phyloP scores from a whole-genome alignment of 2,113 vertebrate species.

The Oryzias melastigma region DNA sequence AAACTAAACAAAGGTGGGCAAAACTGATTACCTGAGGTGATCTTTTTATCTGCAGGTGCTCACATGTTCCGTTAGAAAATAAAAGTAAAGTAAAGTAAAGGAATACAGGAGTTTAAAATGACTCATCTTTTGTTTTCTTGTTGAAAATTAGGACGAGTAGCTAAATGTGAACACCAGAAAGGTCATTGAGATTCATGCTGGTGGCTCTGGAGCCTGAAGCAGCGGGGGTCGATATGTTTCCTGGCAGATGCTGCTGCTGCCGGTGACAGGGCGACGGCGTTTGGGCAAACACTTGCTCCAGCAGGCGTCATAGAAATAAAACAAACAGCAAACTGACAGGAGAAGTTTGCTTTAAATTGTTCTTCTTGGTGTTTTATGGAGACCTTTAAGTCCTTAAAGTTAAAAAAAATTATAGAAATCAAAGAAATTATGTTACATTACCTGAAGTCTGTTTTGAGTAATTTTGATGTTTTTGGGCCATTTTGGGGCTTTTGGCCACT shows the following conservation, averaged over 20 bases:
- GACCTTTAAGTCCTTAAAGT: no score
- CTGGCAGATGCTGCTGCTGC: conserved; percentile 30
- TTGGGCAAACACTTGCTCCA: conserved; percentile 2
- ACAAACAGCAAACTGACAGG: background rate
- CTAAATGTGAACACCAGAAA: background rate
- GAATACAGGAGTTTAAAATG: background rate
- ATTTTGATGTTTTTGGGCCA: no score
- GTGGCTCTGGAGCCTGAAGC: background rate
- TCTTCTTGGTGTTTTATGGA: no score
- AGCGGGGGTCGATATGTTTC: conserved; percentile 2
- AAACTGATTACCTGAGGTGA: no score
- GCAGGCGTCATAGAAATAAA: background rate
- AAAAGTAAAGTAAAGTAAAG: conserved; percentile 10
- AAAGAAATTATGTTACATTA: no score
- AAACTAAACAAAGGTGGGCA: no score
- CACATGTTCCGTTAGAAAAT: background rate
- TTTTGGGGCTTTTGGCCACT: no score
- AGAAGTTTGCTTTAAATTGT: background rate
- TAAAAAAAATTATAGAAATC: no score
- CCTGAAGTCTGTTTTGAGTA: no score
- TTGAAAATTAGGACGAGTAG: background rate
- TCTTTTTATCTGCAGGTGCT: no score
- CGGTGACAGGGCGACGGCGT: background rate
- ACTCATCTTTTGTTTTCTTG: no score
- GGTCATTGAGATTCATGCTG: background rate